Percentiles rank a stretch among this genome's conserved stretches.
Conservation (phyloP, 2,113 vertebrate species). For the Vanacampus margaritifer region DNA sequence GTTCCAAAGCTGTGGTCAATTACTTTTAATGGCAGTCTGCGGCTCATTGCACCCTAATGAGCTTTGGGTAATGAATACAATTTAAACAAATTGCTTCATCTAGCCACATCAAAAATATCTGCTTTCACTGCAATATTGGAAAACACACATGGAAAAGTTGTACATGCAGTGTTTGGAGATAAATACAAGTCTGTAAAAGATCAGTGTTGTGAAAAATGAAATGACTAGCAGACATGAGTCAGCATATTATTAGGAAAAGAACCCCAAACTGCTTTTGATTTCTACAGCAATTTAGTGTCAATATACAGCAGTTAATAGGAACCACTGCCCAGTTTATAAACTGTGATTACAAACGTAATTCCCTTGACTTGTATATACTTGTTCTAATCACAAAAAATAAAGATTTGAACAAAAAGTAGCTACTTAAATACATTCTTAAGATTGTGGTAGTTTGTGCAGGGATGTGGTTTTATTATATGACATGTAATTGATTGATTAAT, state of each 20-base stretch:
- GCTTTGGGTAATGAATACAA: slow-evolving; percentile 59
- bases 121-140: slow-evolving; percentile 11
- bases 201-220: slow-evolving; percentile 16
- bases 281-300: neutral
- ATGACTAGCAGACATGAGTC: slow-evolving; percentile 2
- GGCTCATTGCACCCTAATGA: slow-evolving; percentile 59
- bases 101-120: slow-evolving; percentile 49
- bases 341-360: neutral
- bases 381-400: slow-evolving; percentile 15
- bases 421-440: slow-evolving; percentile 1
- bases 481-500: too few relatives aligned
- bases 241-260: slow-evolving; percentile 7
- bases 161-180: neutral
- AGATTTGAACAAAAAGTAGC: slow-evolving; percentile 38
- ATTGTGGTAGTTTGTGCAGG: neutral
- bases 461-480: too few relatives aligned
- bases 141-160: slow-evolving; percentile 12
- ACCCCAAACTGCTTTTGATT: neutral
- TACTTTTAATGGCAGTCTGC: slow-evolving; percentile 47
- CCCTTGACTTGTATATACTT: neutral
- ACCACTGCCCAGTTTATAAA: neutral
- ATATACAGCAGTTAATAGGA: neutral
- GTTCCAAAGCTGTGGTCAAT: slow-evolving; percentile 55
- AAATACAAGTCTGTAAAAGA: neutral
- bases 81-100: slow-evolving; percentile 42